Evolutionary conservation across 2,888 invertebrate species (phyloP).

Genomic region (Bimastos eiseni): DNA sequence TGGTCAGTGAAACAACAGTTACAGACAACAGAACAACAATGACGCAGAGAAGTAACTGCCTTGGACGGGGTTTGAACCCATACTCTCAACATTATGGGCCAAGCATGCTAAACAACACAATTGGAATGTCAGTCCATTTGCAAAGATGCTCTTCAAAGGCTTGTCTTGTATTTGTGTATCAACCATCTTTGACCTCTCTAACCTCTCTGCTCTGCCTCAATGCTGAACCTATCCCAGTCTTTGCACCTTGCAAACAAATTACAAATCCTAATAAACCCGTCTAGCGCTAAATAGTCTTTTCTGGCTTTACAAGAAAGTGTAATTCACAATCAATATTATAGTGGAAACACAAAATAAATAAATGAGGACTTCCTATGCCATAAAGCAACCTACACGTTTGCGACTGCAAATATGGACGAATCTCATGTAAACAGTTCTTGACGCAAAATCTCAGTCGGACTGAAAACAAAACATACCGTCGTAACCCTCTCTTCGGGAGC

Average conservation of each 20-base stretch:
- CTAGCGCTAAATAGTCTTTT: not conserved
- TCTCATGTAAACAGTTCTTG: not conserved
- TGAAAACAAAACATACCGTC: not conserved
- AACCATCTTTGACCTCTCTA: too few relatives aligned
- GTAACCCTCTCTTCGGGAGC: conserved; percentile 44
- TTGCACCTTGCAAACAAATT: not conserved
- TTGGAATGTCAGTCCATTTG: not conserved
- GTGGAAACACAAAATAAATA: not conserved
- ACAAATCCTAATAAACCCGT: not conserved
- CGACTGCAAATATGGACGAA: not conserved
- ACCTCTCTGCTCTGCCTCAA: too few relatives aligned
- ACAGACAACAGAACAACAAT: too few relatives aligned
- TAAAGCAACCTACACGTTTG: not conserved
- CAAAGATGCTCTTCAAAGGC: not conserved
- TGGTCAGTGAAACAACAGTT: not conserved
- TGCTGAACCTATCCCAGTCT: too few relatives aligned
- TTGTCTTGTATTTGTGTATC: not conserved
- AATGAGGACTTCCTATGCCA: not conserved
- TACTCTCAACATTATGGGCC: too few relatives aligned
- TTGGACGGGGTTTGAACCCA: too few relatives aligned
- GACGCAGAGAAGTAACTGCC: too few relatives aligned
- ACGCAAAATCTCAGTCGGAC: not conserved
- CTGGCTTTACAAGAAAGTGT: not conserved
- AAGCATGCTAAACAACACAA: too few relatives aligned
- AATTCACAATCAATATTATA: not conserved